These are phyloP conservation scores for Adela reaumurella DNA, from an alignment of 2,888 invertebrate species.

Conservation along the genomic window DNA sequence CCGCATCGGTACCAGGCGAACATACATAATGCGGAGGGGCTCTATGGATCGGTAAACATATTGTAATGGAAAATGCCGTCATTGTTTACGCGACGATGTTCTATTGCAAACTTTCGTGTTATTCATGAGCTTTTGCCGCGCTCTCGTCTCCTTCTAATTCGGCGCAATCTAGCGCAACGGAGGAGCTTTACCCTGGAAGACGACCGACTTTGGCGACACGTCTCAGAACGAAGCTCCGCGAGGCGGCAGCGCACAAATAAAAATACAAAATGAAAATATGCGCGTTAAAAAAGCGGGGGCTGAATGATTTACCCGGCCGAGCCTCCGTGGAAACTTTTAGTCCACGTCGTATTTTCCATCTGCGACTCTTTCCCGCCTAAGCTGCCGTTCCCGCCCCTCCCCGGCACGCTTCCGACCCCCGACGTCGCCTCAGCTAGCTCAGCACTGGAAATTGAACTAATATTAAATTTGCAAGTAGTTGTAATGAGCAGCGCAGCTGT, in stretches of 20 bases:
- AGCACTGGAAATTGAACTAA: constrained; percentile 5
- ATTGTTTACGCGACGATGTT: constrained; percentile 37
- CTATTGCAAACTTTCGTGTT: not conserved
- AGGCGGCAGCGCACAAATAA: no score
- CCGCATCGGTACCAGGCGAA: constrained; percentile 47
- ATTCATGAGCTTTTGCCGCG: not conserved
- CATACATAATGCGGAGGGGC: constrained; percentile 52
- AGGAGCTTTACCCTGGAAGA: no score
- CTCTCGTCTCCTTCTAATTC: not conserved
- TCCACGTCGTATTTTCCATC: constrained; percentile 5
- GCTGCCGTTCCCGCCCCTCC: not conserved
- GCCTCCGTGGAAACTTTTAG: constrained; percentile 5
- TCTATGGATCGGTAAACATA: constrained; percentile 55
- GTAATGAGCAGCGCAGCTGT: constrained; percentile 17
- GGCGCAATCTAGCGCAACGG: not conserved
- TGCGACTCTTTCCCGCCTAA: constrained; percentile 2
- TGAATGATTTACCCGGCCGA: not conserved
- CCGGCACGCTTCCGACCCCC: not conserved
- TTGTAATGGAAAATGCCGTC: constrained; percentile 56
- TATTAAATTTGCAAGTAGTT: constrained; percentile 14
- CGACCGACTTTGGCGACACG: no score
- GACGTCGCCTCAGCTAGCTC: not conserved
- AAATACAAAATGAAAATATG: not conserved
- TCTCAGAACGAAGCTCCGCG: no score
- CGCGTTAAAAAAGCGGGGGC: not conserved